Conservation (phyloP, 2,888 invertebrate species). For the Sinodicranocentrus sp. region DNA sequence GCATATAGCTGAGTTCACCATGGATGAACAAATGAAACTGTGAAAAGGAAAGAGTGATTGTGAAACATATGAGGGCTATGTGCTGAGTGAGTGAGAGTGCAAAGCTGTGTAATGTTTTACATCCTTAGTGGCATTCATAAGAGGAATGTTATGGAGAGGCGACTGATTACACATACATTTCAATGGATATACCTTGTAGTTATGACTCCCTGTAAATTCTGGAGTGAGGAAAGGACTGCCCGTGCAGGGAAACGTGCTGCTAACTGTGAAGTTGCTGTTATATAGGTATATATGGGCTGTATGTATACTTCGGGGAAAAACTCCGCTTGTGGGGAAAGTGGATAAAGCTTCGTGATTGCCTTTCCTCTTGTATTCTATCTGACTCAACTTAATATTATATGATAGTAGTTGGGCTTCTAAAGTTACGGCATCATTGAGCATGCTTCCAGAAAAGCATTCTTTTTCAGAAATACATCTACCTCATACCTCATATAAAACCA, state of each 20-base stretch:
- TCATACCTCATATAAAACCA: too few relatives aligned
- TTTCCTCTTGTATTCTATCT: not conserved
- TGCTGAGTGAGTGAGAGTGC: not conserved
- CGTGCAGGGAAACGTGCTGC: too few relatives aligned
- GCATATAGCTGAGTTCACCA: not conserved
- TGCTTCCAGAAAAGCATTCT: not conserved
- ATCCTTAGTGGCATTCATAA: too few relatives aligned
- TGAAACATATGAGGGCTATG: not conserved
- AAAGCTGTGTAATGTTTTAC: not conserved
- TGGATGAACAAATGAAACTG: not conserved
- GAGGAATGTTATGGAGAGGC: too few relatives aligned
- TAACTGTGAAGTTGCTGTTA: not conserved
- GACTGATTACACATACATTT: too few relatives aligned
- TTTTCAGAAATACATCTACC: too few relatives aligned
- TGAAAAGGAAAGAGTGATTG: conserved; percentile 7
- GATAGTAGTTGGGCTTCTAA: not conserved
- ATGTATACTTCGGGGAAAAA: conserved; percentile 14
- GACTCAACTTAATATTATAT: not conserved
- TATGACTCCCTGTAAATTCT: too few relatives aligned
- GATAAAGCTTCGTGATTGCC: conserved; percentile 23
- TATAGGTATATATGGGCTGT: not conserved
- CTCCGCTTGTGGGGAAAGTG: conserved; percentile 23
- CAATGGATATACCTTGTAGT: too few relatives aligned
- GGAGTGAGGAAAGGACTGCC: too few relatives aligned
- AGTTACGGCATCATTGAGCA: not conserved